These are phyloP conservation scores for Steinernema carpocapsae DNA, from an alignment of 2,888 invertebrate genomes.

Conservation along the genomic window DNA sequence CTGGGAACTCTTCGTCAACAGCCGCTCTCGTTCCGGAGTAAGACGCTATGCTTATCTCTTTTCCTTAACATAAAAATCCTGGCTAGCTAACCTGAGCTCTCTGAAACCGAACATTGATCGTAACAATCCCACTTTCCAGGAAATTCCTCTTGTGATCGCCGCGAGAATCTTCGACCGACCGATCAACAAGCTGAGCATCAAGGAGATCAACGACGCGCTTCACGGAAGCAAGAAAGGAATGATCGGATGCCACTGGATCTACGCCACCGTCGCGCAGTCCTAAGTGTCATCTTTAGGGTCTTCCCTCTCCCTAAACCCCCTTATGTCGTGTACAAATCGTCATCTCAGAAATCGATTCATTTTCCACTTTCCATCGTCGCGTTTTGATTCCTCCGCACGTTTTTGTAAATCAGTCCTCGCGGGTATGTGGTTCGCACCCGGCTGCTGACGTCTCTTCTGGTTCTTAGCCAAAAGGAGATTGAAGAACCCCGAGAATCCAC, in stretches of 20 bases:
- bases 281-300: slow-evolving; percentile 35
- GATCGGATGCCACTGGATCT: slow-evolving; percentile 68
- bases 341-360: slow-evolving; percentile 30
- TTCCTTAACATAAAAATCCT: background rate
- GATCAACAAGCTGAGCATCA: slow-evolving; percentile 64
- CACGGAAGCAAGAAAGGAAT: slow-evolving; percentile 65
- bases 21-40: slow-evolving; percentile 61
- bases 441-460: background rate
- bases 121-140: slow-evolving; percentile 48
- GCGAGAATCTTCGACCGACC: slow-evolving; percentile 66
- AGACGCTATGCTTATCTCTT: slow-evolving; percentile 37
- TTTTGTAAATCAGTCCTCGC: slow-evolving; percentile 31
- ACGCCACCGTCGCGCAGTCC: slow-evolving; percentile 62
- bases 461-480: background rate
- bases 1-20: slow-evolving; percentile 67
- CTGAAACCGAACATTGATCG: background rate
- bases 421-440: slow-evolving; percentile 5
- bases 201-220: slow-evolving; percentile 64
- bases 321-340: slow-evolving; percentile 26
- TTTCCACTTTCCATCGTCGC: background rate
- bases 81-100: slow-evolving; percentile 3
- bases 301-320: background rate
- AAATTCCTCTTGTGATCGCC: slow-evolving; percentile 67
- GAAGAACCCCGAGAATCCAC: background rate
- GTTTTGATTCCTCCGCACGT: background rate